Evolutionary conservation across 2,888 invertebrate genomes (phyloP).

Genomic region (Sarcophaga variegata): DNA sequence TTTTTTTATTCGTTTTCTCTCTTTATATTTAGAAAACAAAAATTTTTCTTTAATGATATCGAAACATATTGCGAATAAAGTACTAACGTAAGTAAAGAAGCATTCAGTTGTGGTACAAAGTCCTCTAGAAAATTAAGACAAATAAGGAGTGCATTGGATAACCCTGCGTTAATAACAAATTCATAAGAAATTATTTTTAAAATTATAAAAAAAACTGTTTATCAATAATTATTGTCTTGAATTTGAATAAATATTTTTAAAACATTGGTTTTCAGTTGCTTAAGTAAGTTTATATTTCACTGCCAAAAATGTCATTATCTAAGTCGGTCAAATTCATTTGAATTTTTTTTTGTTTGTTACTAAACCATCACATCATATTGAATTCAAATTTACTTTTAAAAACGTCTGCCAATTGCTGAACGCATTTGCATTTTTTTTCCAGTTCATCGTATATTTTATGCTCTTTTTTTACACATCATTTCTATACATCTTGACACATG

Average conservation of each 20-base stretch:
- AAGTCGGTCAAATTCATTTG: constrained; percentile 53
- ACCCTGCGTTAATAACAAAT: too few relatives aligned
- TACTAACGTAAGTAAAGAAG: too few relatives aligned
- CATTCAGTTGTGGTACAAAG: too few relatives aligned
- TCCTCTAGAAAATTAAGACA: too few relatives aligned
- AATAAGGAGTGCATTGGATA: too few relatives aligned
- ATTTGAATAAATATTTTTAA: too few relatives aligned
- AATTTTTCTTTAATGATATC: too few relatives aligned
- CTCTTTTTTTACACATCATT: background rate
- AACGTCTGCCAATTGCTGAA: constrained; percentile 35
- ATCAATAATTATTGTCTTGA: too few relatives aligned
- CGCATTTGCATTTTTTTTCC: background rate
- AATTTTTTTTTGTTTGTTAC: constrained; percentile 16
- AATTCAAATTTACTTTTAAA: constrained; percentile 16
- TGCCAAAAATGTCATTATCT: constrained; percentile 48
- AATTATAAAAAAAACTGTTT: too few relatives aligned
- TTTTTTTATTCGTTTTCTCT: background rate
- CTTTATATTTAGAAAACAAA: too few relatives aligned
- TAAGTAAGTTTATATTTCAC: constrained; percentile 28
- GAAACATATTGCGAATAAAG: too few relatives aligned
- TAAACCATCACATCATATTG: background rate
- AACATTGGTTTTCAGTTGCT: background rate
- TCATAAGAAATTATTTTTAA: too few relatives aligned
- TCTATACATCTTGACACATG: constrained; percentile 10
- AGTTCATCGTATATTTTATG: constrained; percentile 50